Evolutionary conservation across 64 coral and sea anemone genomes (phyloP).

Genomic region (Hydrozoanthus tunicans): DNA sequence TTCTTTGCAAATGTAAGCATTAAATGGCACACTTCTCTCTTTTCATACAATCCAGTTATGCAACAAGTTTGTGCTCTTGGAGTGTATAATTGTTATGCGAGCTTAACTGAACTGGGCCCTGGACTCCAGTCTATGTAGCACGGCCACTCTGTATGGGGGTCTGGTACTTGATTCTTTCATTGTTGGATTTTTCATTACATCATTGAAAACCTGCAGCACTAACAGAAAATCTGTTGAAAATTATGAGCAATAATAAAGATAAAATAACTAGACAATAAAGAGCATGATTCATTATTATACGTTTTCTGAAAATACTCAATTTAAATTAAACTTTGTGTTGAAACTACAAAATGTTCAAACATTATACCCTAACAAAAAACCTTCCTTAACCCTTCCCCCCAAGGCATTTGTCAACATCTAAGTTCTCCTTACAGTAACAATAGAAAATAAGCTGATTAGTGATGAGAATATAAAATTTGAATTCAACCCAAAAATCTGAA

Average conservation of each 20-base stretch:
- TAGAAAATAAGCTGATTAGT: too few relatives aligned
- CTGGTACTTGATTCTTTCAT: neutral
- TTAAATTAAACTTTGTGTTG: too few relatives aligned
- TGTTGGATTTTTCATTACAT: neutral
- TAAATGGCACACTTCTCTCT: neutral
- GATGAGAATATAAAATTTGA: too few relatives aligned
- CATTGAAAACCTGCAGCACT: conserved; percentile 54
- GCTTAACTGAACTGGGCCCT: neutral
- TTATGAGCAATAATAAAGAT: neutral
- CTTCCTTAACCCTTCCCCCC: too few relatives aligned
- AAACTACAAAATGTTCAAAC: too few relatives aligned
- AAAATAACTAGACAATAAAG: neutral
- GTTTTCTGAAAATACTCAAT: too few relatives aligned
- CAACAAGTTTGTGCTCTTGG: neutral
- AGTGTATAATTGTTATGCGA: neutral
- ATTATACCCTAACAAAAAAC: too few relatives aligned
- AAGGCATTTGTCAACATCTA: too few relatives aligned
- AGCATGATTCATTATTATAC: neutral
- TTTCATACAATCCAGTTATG: neutral
- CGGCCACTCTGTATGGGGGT: neutral
- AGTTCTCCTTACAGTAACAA: too few relatives aligned
- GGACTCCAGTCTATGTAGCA: neutral
- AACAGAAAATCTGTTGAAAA: neutral
- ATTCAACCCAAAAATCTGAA: too few relatives aligned
- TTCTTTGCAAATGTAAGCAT: conserved; percentile 15